Evolutionary conservation across 2,113 vertebrate genomes (phyloP), one percentile per base, ranked within the genome.

Genomic region (Boulengeromyrus knoepffleri): DNA sequence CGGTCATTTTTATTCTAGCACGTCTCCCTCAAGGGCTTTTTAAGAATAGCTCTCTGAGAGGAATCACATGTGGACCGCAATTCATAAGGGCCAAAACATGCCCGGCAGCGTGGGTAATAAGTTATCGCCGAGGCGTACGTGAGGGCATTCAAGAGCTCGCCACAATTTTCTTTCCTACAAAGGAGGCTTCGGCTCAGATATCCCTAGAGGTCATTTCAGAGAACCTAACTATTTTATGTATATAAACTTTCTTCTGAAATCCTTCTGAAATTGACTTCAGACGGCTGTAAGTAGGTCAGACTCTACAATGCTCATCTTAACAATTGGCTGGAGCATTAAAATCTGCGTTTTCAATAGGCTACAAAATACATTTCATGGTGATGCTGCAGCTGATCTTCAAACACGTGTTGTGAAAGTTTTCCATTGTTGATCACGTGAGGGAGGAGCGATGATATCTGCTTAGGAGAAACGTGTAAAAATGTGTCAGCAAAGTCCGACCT

Each of bases 31-130:
- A 50, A n/a, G 85, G 27, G 89, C 19, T 13, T 87, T 85, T 85
- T 90, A 17, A 50, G 83, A 70, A 87, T 90, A 50, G 89, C 24
- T 87, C 58, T 36, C 31, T 8, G 47, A 45, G 27, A 85, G 86
- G 58, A 66, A 85, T 36, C 56, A 45, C 27, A 70, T 52, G 58
- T 36, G 46, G 84, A 50, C n/a, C 21, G 56, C 56, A 58, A 31
- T 39, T 87, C 84, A 52, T 47, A 50, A 49, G 27, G 89, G 85
- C 39, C 9, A 31, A 87, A 87, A 74, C 45, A 21, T 50, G 47
- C n/a, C 21, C 10, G 45, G 84, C 42, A 50, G 46, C 8, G 49
- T 49, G 24, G 56, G 74, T 13, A 52, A 83, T 83, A 49, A 80
- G 66, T 66, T 83, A 31, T 27, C 21, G 46, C 47, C 19, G 21